A percentile compares a stretch with the other conserved stretches of the same genome.
Evolutionary conservation across 1,140 invertebrate species (phyloP).

Genomic region (Macrobrachium nipponense): DNA sequence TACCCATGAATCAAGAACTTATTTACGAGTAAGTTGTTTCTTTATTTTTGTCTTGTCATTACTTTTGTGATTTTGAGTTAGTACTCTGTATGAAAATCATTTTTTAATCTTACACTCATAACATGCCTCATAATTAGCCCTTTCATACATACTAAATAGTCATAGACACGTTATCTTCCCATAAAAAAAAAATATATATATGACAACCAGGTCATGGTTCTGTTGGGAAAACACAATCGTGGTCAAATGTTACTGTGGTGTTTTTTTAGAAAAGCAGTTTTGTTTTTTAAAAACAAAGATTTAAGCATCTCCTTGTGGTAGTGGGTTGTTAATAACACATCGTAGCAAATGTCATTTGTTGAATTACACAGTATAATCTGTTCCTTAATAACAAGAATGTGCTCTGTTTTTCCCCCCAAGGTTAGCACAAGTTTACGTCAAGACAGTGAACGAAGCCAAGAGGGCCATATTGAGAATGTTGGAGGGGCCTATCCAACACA

Average conservation of each 20-base stretch:
- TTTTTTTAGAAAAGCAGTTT: too few relatives aligned
- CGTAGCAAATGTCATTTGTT: neutral
- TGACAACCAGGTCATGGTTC: too few relatives aligned
- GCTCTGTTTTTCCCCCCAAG: slow-evolving; percentile 65
- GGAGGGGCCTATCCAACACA: slow-evolving; percentile 83
- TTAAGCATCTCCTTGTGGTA: too few relatives aligned
- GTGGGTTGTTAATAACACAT: neutral
- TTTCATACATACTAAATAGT: too few relatives aligned
- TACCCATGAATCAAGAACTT: slow-evolving; percentile 81
- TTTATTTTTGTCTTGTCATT: neutral
- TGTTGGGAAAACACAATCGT: too few relatives aligned
- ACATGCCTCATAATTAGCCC: too few relatives aligned
- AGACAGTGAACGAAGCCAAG: slow-evolving; percentile 89
- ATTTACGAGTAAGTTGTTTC: slow-evolving; percentile 76
- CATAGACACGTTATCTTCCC: too few relatives aligned
- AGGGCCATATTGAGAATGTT: slow-evolving; percentile 85
- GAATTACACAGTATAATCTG: neutral
- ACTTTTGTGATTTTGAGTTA: slow-evolving; percentile 68
- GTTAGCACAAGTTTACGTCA: slow-evolving; percentile 84
- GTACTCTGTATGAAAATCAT: slow-evolving; percentile 64
- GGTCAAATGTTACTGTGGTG: too few relatives aligned
- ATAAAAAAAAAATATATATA: too few relatives aligned
- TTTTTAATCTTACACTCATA: neutral
- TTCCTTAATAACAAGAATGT: too few relatives aligned
- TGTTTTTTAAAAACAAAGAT: too few relatives aligned